Base-by-base conservation (phyloP, 2,113 vertebrate genomes). In the Rutilus rutilus region DNA sequence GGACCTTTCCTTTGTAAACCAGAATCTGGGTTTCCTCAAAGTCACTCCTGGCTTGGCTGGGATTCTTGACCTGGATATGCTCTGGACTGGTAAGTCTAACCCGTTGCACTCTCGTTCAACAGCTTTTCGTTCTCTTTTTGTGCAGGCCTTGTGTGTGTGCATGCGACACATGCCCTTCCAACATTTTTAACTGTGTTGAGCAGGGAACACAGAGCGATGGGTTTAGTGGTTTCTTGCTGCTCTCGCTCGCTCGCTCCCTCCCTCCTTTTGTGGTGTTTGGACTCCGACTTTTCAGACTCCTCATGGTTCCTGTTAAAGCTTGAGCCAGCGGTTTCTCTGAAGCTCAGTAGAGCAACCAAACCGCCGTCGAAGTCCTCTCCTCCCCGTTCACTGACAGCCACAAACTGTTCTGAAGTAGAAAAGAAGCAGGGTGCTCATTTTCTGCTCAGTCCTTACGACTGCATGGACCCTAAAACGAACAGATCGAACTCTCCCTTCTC, bases 251-350 rank as follows among this genome's bases (percentile, higher is more conserved):
- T 86, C 59, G 4, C 82, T 71, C 73, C 60, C 78, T 88, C 87
- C 57, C 75, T 79, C 36, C 21, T 45, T 89, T 84, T 89, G 87
- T 84, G 82, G 87, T 85, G 86, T 85, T 86, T 90, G 89, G 85
- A 89, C 83, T 87, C 74, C n/a, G 57, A 76, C 79, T 86, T 57
- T 85, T 78, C 87, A 84, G 89, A 86, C 79, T 86, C 84, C 87
- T 86, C 39, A 81, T 82, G 86, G 83, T 90, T 89, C 78, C 78
- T 27, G 89, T 90, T 89, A 87, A 88, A 89, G 85, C 86, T 87
- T 73, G 69, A 89, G 88, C 88, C 89, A 89, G 89, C 74, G 87
- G 88, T 90, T 90, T 88, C 85, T 87, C 69, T 84, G 83, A 81
- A 85, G 83, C 89, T 79, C 52, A 57, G 76, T 81, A 86, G 87